phyloP scores from a whole-genome alignment of 1,140 invertebrate species.

The Drosophila pruinosa region DNA sequence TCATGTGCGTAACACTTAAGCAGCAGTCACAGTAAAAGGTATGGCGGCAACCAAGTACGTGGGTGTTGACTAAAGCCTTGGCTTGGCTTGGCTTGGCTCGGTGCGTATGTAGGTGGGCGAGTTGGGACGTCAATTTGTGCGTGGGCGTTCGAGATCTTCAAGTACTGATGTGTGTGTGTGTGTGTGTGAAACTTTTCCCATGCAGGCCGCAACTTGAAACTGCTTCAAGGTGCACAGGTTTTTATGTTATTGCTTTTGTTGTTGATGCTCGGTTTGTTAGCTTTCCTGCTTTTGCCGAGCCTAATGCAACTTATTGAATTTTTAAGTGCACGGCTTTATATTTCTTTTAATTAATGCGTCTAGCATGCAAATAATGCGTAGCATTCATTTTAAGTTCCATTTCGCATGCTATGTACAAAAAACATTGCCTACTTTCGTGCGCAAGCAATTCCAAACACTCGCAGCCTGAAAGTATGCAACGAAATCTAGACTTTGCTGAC shows the following conservation, averaged over 20 bases:
- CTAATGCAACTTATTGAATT: conserved; percentile 75
- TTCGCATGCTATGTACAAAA: not conserved
- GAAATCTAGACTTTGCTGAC: conserved; percentile 33
- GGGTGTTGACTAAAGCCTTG: conserved; percentile 1
- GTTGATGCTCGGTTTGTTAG: not conserved
- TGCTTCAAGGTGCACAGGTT: conserved; percentile 12
- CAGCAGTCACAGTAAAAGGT: conserved; percentile 27
- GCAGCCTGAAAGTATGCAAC: conserved; percentile 60
- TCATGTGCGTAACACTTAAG: conserved; percentile 70
- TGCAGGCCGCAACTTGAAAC: conserved; percentile 28
- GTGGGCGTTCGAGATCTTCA: conserved; percentile 56
- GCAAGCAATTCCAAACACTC: not conserved
- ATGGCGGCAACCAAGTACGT: conserved; percentile 44
- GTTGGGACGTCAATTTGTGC: conserved; percentile 61
- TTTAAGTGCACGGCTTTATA: conserved; percentile 53
- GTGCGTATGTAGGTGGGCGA: conserved; percentile 58
- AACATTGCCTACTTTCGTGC: conserved; percentile 62
- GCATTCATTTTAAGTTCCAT: not conserved
- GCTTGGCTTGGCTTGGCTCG: no score
- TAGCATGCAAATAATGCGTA: conserved; percentile 5
- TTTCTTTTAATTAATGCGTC: conserved; percentile 69
- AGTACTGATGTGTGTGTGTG: conserved; percentile 19
- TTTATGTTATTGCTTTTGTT: not conserved
- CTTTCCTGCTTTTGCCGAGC: conserved; percentile 17
- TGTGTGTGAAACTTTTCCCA: conserved; percentile 49